Conservation (phyloP, 1,140 invertebrate species). For the Orchestia grillus region DNA sequence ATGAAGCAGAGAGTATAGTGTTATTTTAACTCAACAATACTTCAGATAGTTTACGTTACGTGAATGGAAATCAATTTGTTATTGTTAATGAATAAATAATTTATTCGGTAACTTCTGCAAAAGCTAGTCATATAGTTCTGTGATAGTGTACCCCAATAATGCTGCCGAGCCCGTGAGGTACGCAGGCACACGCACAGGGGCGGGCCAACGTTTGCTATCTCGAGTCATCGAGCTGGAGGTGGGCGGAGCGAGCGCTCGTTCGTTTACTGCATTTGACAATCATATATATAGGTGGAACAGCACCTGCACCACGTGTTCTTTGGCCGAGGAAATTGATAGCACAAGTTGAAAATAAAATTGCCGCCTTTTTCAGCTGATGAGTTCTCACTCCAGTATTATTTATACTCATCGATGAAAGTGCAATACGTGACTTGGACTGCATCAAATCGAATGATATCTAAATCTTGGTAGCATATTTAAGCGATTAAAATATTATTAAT, state of each 20-base stretch:
- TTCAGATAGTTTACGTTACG: too few relatives aligned
- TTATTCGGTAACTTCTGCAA: too few relatives aligned
- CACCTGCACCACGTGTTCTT: conserved; percentile 29
- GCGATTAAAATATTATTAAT: too few relatives aligned
- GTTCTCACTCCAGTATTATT: background rate
- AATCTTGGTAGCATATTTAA: background rate
- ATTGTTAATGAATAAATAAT: too few relatives aligned
- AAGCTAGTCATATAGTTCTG: too few relatives aligned
- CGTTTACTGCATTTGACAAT: background rate
- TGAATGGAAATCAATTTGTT: too few relatives aligned
- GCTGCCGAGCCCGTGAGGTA: background rate
- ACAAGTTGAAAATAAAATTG: background rate
- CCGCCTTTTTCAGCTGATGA: background rate
- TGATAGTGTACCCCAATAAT: background rate
- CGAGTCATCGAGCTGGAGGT: background rate
- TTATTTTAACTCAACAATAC: too few relatives aligned
- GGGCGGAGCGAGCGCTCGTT: background rate
- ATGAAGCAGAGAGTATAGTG: too few relatives aligned
- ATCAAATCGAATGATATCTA: background rate
- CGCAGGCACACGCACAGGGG: background rate
- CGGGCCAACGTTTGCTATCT: background rate
- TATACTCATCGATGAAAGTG: background rate
- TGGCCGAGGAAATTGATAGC: background rate
- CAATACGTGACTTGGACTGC: background rate
- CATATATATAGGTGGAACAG: background rate